Conservation (phyloP, 2,888 invertebrate genomes). For the Sussaba pulchella region DNA sequence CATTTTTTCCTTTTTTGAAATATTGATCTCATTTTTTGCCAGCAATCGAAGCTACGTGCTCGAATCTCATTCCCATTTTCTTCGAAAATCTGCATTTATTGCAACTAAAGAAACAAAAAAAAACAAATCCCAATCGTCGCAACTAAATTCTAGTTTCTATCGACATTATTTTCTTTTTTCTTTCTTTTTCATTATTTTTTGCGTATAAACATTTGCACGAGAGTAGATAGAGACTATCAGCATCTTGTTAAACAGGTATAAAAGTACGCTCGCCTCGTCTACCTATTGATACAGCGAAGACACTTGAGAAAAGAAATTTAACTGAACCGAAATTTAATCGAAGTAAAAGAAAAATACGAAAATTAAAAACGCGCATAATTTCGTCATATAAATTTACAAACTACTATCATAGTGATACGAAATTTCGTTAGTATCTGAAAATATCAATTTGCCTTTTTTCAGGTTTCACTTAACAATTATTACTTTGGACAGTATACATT, state of each 20-base stretch:
- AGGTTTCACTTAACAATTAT: constrained; percentile 40
- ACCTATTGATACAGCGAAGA: constrained; percentile 1
- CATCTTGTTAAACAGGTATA: constrained; percentile 44
- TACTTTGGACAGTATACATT: constrained; percentile 50
- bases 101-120: too few species aligned
- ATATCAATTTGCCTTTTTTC: constrained; percentile 56
- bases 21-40: not conserved
- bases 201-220: constrained; percentile 47
- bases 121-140: constrained; percentile 9
- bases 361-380: constrained; percentile 12
- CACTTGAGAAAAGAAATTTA: too few species aligned
- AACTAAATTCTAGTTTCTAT: constrained; percentile 5
- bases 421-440: constrained; percentile 62
- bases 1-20: constrained; percentile 11
- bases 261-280: constrained; percentile 49
- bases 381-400: constrained; percentile 52
- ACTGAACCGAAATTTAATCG: not conserved
- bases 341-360: constrained; percentile 1
- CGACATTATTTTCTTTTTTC: not conserved
- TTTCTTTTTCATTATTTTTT: not conserved
- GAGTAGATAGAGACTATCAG: constrained; percentile 34
- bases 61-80: not conserved
- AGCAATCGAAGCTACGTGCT: constrained; percentile 28
- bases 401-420: constrained; percentile 55
- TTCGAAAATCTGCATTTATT: constrained; percentile 2